phyloP scores from a whole-genome alignment of 2,113 vertebrate genomes.

The Mastomys natalensis region DNA sequence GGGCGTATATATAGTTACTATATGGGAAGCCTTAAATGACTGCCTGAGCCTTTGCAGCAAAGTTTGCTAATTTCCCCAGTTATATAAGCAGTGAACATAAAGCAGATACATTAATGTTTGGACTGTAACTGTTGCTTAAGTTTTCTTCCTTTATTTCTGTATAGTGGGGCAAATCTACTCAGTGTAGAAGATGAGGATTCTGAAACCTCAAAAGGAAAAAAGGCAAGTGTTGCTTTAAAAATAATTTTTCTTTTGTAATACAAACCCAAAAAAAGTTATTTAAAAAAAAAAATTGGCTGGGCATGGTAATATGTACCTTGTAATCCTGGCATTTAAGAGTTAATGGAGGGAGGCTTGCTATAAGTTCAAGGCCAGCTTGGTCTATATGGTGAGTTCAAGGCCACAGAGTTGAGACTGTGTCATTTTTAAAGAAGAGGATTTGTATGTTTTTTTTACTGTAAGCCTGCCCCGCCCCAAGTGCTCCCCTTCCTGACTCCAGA shows the following conservation, averaged over 20 bases:
- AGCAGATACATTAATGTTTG: slow-evolving; percentile 51
- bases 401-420: not conserved
- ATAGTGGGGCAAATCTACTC: slow-evolving; percentile 89
- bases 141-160: slow-evolving; percentile 70
- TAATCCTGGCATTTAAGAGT: not conserved
- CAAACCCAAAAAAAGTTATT: slow-evolving; percentile 36
- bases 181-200: slow-evolving; percentile 90
- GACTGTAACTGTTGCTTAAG: slow-evolving; percentile 52
- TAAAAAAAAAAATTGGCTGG: not conserved
- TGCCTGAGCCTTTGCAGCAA: slow-evolving; percentile 28
- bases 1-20: not conserved
- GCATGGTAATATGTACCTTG: not conserved
- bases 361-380: not conserved
- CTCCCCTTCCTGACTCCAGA: not conserved
- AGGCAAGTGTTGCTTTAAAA: slow-evolving; percentile 87
- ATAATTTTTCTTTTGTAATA: slow-evolving; percentile 9
- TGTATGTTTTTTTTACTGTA: not conserved
- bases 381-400: not conserved
- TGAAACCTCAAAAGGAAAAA: slow-evolving; percentile 88
- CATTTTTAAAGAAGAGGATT: not conserved
- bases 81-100: slow-evolving; percentile 39
- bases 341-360: not conserved
- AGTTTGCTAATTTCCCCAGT: slow-evolving; percentile 33
- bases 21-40: not conserved
- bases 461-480: not conserved